Conservation (phyloP, 2,113 vertebrate species). For the Thermophis baileyi region DNA sequence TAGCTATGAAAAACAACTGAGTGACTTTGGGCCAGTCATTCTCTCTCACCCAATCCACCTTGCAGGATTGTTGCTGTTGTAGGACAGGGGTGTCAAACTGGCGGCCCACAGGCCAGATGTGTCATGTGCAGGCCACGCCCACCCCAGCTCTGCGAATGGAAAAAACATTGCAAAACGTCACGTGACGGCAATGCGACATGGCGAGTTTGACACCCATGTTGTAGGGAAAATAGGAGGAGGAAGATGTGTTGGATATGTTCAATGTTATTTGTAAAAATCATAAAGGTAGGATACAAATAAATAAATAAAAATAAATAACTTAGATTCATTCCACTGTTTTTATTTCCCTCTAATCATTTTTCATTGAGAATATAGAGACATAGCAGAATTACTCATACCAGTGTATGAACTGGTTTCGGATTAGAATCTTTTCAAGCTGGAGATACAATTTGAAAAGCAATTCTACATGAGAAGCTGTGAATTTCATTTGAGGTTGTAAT, state of each 20-base stretch:
- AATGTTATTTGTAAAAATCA: background rate
- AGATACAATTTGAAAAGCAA: background rate
- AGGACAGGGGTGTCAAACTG: too few species aligned
- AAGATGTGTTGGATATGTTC: background rate
- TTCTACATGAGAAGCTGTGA: background rate
- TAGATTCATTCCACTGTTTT: background rate
- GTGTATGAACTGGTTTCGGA: background rate
- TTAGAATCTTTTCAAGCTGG: background rate
- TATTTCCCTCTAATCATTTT: background rate
- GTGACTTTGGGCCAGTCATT: background rate
- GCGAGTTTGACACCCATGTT: background rate
- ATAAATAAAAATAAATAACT: background rate
- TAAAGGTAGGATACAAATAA: background rate
- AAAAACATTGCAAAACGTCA: too few species aligned
- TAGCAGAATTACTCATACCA: background rate
- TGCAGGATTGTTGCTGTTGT: background rate
- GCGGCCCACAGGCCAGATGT: too few species aligned
- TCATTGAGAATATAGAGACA: background rate
- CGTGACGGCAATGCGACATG: too few species aligned
- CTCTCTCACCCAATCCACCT: background rate
- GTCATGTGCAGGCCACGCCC: too few species aligned
- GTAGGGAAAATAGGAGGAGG: background rate
- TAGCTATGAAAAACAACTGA: background rate
- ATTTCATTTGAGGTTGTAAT: background rate
- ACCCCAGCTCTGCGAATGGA: too few species aligned